These are phyloP conservation scores for Danio kyathit DNA, from an alignment of 2,797 vertebrate genomes.

Conservation along the genomic window DNA sequence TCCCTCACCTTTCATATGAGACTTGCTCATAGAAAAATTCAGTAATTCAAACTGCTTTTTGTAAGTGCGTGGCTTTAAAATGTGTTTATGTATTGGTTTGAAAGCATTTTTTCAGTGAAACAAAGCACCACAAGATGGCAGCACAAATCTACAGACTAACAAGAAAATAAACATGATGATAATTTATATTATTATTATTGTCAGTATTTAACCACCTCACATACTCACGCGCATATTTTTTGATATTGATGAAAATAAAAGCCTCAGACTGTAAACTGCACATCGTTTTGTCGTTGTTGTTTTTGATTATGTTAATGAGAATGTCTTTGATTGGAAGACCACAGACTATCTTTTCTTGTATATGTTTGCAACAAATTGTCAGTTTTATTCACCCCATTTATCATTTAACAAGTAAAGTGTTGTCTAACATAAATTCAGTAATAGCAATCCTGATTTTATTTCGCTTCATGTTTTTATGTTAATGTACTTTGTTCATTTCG, in stretches of 20 bases:
- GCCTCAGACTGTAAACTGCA: neutral
- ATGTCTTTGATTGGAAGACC: neutral
- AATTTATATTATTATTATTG: neutral
- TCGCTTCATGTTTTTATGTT: no score
- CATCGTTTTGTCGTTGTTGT: neutral
- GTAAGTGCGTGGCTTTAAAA: neutral
- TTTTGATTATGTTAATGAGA: neutral
- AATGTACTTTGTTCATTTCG: no score
- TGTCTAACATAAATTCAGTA: no score
- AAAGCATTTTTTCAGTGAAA: neutral
- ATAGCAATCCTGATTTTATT: no score
- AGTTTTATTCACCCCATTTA: neutral
- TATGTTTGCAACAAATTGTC: no score
- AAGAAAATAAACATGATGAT: no score
- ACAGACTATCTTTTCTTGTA: no score
- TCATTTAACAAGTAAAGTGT: no score
- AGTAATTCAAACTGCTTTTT: neutral
- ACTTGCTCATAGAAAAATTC: neutral
- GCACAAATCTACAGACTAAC: conserved; percentile 11
- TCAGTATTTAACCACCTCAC: neutral
- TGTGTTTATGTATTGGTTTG: neutral
- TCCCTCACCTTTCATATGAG: conserved; percentile 70
- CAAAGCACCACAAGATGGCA: conserved; percentile 69
- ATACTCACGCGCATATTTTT: neutral
- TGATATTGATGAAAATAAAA: neutral